Base-by-base conservation (phyloP, 2,113 vertebrate genomes). In the Hymenochirus boettgeri region DNA sequence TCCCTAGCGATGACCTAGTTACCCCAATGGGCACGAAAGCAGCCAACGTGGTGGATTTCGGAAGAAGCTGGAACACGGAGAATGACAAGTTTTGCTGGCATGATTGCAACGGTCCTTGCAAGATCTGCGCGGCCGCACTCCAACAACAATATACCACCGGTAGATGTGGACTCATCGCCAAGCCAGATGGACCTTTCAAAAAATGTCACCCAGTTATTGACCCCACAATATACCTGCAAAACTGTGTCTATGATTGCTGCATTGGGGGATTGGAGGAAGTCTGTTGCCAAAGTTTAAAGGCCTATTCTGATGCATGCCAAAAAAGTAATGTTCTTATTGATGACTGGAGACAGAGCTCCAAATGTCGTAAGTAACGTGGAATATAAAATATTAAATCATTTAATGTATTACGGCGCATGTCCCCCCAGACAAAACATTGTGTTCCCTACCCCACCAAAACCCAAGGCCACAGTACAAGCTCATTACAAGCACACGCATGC, bases 321-420 rank as follows among this genome's bases (percentile, higher is more conserved):
- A 27, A 17, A n/a, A 74, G 75, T 46, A 83, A 69, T 5, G 47
- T 82, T 26, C 48, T 70, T 31, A 48, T 88, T 15, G 47, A 63
- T 10, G 77, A 80, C 7, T 88, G 84, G 86, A 84, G 83, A 57
- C 57, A 10, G 1, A 27, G 70, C 2, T 70, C 80, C 48, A 61
- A 13, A 33, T 86, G 86, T 31, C 31, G 84, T 88, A 69, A 85
- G 86, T 85, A 56, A n/a, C n/a, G n/a, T n/a, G n/a, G n/a, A n/a
- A n/a, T n/a, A n/a, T n/a, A n/a, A n/a, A n/a, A n/a, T n/a, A n/a
- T n/a, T n/a, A n/a, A n/a, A n/a, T n/a, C n/a, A n/a, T n/a, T n/a
- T n/a, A n/a, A n/a, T n/a, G n/a, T n/a, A n/a, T n/a, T n/a, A n/a
- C n/a, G n/a, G n/a, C n/a, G n/a, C n/a, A n/a, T n/a, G n/a, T n/a